Base-by-base conservation (phyloP, 2,888 invertebrate genomes). In the Oscheius sp. region DNA sequence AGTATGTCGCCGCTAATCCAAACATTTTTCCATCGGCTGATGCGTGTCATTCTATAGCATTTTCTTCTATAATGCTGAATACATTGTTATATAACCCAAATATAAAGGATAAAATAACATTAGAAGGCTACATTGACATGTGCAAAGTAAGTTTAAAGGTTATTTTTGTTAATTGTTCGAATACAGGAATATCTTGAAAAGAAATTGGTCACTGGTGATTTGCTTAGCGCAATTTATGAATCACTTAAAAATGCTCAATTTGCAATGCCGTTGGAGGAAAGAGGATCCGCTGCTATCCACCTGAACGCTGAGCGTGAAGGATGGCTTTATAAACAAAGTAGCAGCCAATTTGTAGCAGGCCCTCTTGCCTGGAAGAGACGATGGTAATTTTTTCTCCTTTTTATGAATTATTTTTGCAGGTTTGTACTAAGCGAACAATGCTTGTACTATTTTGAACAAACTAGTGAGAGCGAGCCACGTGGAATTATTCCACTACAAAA, bases 271-370 rank as follows among this genome's bases (percentile, higher is more conserved):
- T 13, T 49, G n/a, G 72, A 72, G n/a, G 72, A 72, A 21, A 21
- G 52, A 23, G 72, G 72, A 5, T 55, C 66, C 16, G 72, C 72
- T 21, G 66, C 53, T 3, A 72, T 72, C 43, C 72, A 72, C 27
- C 45, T 72, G 1, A 72, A 72, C 41, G 72, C 72, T 27, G 72
- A 72, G 45, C 27, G 81, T 27, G 82, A 82, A 43, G 83, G 83
- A 52, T 83, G 83, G 83, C 73, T 83, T 18, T 82, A 80, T 73
- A 83, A 83, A 69, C 83, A 83, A 73, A 77, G 79, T 70, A 80
- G 76, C 58, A 76, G 72, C 35, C 80, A 82, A 25, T 75, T 83
- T 46, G 73, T 83, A 56, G 74, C 80, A 0, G 82, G 80, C 35
- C 78, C 83, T 2, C 74, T 83, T n/a, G 74, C 81, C 9, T 83